These are phyloP conservation scores for Lepidochrysops patricia DNA, from an alignment of 2,888 invertebrate genomes.

Conservation along the genomic window DNA sequence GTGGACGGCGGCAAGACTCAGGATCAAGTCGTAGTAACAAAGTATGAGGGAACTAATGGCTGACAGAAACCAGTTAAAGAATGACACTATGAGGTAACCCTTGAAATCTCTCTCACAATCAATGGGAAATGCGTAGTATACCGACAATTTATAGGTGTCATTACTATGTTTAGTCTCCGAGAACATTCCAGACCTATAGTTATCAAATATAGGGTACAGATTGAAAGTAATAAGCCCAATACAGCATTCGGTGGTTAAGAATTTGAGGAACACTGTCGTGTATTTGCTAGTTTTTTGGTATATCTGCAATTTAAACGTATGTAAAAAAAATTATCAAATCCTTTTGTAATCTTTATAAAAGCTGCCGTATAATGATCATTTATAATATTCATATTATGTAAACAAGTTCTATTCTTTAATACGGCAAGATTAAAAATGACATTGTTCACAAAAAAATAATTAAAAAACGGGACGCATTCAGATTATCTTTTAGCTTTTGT, in stretches of 20 bases:
- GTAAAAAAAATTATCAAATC: too few relatives aligned
- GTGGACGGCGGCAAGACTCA: slow-evolving; percentile 17
- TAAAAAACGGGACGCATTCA: background rate
- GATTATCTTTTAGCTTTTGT: background rate
- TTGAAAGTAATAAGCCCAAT: slow-evolving; percentile 15
- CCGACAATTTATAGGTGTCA: slow-evolving; percentile 14
- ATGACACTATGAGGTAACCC: slow-evolving; percentile 13
- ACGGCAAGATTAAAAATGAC: too few relatives aligned
- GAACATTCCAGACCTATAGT: slow-evolving; percentile 15
- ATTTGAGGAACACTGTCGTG: slow-evolving; percentile 3
- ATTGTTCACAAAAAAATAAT: too few relatives aligned
- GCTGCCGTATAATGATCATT: too few relatives aligned
- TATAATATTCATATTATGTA: too few relatives aligned
- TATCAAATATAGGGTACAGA: slow-evolving; percentile 11
- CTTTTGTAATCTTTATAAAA: too few relatives aligned
- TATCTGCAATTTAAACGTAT: background rate
- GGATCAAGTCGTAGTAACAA: slow-evolving; percentile 15
- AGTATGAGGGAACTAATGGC: slow-evolving; percentile 13
- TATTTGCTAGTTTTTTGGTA: background rate
- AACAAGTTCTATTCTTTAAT: too few relatives aligned
- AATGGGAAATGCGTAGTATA: slow-evolving; percentile 17
- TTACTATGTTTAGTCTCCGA: background rate
- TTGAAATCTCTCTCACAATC: slow-evolving; percentile 10
- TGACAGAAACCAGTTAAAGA: slow-evolving; percentile 1
- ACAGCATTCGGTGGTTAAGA: slow-evolving; percentile 4